Evolutionary conservation across 1,140 invertebrate genomes (phyloP).

Genomic region (Colletes latitarsis): DNA sequence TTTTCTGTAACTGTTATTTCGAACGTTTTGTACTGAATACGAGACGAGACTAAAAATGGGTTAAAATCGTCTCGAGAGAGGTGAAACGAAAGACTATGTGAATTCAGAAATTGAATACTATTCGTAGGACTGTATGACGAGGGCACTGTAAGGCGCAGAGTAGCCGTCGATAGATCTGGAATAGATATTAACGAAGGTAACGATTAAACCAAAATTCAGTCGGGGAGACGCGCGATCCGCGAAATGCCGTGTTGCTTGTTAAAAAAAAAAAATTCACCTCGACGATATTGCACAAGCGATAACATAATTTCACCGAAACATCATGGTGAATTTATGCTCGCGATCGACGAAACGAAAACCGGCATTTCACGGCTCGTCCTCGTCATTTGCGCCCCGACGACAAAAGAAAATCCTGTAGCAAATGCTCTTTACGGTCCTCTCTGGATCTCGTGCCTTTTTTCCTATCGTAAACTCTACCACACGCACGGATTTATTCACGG

Average conservation of each 20-base stretch:
- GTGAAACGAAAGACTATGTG: conserved; percentile 62
- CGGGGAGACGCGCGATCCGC: conserved; percentile 55
- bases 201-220: conserved; percentile 55
- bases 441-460: conserved; percentile 65
- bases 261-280: no score
- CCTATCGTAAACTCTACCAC: conserved; percentile 61
- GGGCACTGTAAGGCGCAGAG: conserved; percentile 76
- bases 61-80: conserved; percentile 48
- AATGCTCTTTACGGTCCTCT: conserved; percentile 75
- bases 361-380: conserved; percentile 57
- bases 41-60: conserved; percentile 20
- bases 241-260: conserved; percentile 36
- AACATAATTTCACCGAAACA: not conserved
- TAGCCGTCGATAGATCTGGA: conserved; percentile 77
- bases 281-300: no score
- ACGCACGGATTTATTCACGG: conserved; percentile 61
- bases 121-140: conserved; percentile 75
- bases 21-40: no score
- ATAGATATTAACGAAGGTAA: conserved; percentile 78
- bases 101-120: conserved; percentile 71
- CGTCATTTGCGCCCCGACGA: conserved; percentile 38
- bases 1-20: no score
- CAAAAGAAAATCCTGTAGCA: conserved; percentile 59
- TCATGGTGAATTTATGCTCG: conserved; percentile 10
- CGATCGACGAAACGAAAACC: not conserved